Evolutionary conservation across 2,797 vertebrate species (phyloP).

Genomic region (Paratrypauchen microcephalus): DNA sequence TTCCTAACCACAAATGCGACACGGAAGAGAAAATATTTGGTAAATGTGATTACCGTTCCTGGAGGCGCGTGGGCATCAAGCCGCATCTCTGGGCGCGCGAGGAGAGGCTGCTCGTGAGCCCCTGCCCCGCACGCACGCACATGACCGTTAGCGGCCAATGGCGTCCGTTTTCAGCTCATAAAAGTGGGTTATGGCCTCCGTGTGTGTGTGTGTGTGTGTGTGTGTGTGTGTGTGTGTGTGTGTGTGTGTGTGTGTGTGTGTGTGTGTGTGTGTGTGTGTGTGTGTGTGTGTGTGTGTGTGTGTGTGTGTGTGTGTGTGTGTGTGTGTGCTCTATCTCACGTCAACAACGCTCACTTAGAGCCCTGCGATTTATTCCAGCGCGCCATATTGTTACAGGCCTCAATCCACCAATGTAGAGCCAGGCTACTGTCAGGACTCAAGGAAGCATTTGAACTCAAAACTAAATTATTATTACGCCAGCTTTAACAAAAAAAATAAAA

Average conservation of each 20-base stretch:
- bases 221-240: neutral
- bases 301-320: constrained; percentile 9
- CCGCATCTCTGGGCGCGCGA: constrained; percentile 47
- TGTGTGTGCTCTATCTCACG: constrained; percentile 14
- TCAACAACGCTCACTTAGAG: constrained; percentile 10
- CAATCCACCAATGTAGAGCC: neutral
- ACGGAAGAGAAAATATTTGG: neutral
- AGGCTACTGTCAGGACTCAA: neutral
- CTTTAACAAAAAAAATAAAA: no score
- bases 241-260: constrained; percentile 13
- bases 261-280: neutral
- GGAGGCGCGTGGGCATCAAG: constrained; percentile 37
- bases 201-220: constrained; percentile 7
- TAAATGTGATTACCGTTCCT: constrained; percentile 25
- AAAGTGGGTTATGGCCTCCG: constrained; percentile 38
- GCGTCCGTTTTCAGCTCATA: constrained; percentile 33
- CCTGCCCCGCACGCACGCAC: constrained; percentile 48
- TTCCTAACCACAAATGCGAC: neutral
- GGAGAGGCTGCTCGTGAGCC: constrained; percentile 22
- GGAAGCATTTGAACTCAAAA: no score
- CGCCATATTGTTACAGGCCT: constrained; percentile 4
- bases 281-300: neutral
- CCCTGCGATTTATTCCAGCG: neutral
- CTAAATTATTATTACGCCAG: no score
- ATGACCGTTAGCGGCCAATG: constrained; percentile 64